Evolutionary conservation across 2,797 vertebrate species (phyloP), one percentile per base, ranked within the genome.

Genomic region (Paratrypauchen microcephalus): DNA sequence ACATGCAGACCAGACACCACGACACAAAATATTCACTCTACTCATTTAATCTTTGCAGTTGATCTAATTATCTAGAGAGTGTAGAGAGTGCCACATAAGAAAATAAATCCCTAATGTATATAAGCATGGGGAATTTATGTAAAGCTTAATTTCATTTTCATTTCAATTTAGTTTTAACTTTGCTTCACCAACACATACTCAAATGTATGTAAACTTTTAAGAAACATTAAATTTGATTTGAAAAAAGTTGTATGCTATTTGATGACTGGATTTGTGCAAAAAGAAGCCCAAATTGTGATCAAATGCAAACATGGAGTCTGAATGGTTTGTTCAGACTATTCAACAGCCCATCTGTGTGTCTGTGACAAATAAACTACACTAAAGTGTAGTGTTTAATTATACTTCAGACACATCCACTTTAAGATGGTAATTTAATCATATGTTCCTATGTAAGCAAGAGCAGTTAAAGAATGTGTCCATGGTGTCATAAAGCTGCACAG

Each of bases 401-500:
- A 52, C 19, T 21, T 50, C 19, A 2, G 2, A 50, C 6, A n/a
- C 18, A 19, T 19, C 5, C 18, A 50, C 19, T 50, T 19, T 50
- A 50, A 50, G 48, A 50, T n/a, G 1, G 2, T 9, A 52, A 52
- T 8, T 52, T 7, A n/a, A 52, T 52, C 7, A 52, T 7, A 52
- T 21, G 7, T 21, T 21, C 6, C 50, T 52, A 52, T 1, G 8
- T 52, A 52, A 52, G n/a, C 4, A 24, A n/a, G 21, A 55, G 11
- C 52, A 21, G 8, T 23, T 60, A 74, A 39, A 69, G 72, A 62
- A 73, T 62, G 73, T 11, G 63, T 54, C 28, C 36, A 84, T 83
- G 78, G 77, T 89, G 83, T 82, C 65, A 85, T 82, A 81, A 80
- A 83, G 82, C 74, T 79, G 74, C 65, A 4, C 16, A 15, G 12